Conservation (phyloP, 2,888 invertebrate genomes). For the Neria commutata region DNA sequence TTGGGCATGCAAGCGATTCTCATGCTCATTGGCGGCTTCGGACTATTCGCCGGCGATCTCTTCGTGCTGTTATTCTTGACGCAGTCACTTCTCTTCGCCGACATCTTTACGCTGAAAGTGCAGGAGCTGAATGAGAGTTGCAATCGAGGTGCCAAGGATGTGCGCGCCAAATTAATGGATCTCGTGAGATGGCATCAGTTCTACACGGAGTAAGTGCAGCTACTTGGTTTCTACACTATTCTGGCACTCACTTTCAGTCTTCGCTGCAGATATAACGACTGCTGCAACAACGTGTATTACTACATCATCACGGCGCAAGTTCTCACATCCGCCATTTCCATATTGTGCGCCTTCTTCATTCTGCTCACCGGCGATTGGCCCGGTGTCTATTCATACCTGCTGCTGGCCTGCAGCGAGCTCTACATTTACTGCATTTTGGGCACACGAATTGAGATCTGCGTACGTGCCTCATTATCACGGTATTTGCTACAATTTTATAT, state of each 20-base stretch:
- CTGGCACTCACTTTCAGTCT: neutral
- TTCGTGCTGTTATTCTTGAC: constrained; percentile 30
- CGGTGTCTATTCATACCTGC: constrained; percentile 35
- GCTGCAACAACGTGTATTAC: constrained; percentile 35
- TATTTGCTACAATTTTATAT: neutral
- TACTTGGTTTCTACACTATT: constrained; percentile 19
- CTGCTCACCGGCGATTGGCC: constrained; percentile 39
- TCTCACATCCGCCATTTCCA: constrained; percentile 29
- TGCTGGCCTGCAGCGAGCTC: constrained; percentile 29
- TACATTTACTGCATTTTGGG: constrained; percentile 46
- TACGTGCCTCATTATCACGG: constrained; percentile 23
- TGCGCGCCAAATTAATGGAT: constrained; percentile 21
- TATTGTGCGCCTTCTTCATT: constrained; percentile 37
- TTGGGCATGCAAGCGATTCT: constrained; percentile 24
- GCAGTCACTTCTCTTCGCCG: constrained; percentile 34
- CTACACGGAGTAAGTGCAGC: constrained; percentile 27
- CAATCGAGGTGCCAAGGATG: neutral
- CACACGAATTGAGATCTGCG: constrained; percentile 37
- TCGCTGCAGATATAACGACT: constrained; percentile 32
- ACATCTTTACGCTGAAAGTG: constrained; percentile 37
- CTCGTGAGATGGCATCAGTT: constrained; percentile 38
- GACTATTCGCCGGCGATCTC: constrained; percentile 40
- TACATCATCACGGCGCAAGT: constrained; percentile 34
- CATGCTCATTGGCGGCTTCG: constrained; percentile 29
- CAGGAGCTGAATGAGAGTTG: constrained; percentile 29